phyloP scores from a whole-genome alignment of 2,113 vertebrate species.

The Microtus richardsoni region DNA sequence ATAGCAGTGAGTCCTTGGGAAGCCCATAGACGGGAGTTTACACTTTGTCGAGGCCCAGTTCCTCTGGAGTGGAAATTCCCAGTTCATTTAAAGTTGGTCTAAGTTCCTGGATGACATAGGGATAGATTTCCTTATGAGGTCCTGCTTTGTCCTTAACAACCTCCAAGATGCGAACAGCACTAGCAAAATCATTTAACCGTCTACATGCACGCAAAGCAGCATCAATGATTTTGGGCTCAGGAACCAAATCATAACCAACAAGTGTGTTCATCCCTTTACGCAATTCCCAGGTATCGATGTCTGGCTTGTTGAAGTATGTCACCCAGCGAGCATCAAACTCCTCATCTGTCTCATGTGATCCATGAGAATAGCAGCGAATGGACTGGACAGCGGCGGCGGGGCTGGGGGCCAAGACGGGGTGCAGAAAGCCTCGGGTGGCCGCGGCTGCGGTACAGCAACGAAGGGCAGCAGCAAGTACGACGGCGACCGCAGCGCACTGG shows the following conservation, averaged over 20 bases:
- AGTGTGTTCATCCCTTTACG: constrained; percentile 98
- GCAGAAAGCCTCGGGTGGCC: constrained; percentile 37
- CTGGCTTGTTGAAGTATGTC: too few species aligned
- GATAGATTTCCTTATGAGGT: constrained; percentile 97
- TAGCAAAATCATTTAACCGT: constrained; percentile 96
- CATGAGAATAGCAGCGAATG: too few species aligned
- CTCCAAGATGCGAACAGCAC: constrained; percentile 96
- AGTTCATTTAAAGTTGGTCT: constrained; percentile 95
- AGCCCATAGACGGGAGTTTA: constrained; percentile 84
- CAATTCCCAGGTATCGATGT: too few species aligned
- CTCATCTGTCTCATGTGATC: too few species aligned
- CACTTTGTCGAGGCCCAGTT: constrained; percentile 94
- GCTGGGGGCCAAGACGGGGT: neutral
- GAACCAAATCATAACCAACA: constrained; percentile 97
- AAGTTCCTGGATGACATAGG: constrained; percentile 97
- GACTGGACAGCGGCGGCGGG: too few species aligned
- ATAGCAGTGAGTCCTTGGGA: constrained; percentile 65
- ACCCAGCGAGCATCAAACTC: too few species aligned
- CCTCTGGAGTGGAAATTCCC: constrained; percentile 98
- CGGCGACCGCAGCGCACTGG: neutral
- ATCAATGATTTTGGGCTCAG: constrained; percentile 98
- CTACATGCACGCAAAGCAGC: constrained; percentile 96
- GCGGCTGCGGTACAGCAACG: constrained; percentile 77
- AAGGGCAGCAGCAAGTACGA: constrained; percentile 80
- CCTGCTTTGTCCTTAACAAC: constrained; percentile 98